These are phyloP conservation scores for Linepithema humile DNA, from an alignment of 1,140 invertebrate genomes.

Conservation along the genomic window DNA sequence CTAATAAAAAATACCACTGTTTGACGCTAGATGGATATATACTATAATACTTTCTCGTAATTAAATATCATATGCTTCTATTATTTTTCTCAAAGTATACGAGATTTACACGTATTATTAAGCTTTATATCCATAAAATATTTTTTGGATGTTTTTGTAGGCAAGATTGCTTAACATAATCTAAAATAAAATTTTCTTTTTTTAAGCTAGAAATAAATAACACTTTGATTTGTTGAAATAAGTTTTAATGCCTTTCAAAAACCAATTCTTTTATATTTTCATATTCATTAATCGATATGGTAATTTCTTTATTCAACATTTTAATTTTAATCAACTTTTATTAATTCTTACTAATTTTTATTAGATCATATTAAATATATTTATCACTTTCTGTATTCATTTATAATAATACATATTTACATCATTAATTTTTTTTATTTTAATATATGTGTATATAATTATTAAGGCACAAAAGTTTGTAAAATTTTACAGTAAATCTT, in stretches of 20 bases:
- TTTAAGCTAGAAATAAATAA: too few relatives aligned
- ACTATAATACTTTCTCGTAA: not conserved
- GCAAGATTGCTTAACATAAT: not conserved
- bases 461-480: not conserved
- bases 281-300: not conserved
- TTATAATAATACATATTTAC: not conserved
- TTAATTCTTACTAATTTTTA: not conserved
- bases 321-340: not conserved
- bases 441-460: not conserved
- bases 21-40: not conserved
- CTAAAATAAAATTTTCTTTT: not conserved
- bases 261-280: not conserved
- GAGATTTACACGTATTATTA: not conserved
- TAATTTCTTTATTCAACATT: not conserved
- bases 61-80: not conserved
- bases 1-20: not conserved
- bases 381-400: not conserved
- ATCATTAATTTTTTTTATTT: not conserved
- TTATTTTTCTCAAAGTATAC: not conserved
- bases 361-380: not conserved
- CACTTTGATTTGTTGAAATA: too few relatives aligned
- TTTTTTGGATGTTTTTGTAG: conserved; percentile 11
- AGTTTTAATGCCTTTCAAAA: too few relatives aligned
- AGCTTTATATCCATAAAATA: conserved; percentile 9
- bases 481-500: not conserved